Base-by-base conservation (phyloP, 2,797 vertebrate genomes). In the Pampus argenteus region DNA sequence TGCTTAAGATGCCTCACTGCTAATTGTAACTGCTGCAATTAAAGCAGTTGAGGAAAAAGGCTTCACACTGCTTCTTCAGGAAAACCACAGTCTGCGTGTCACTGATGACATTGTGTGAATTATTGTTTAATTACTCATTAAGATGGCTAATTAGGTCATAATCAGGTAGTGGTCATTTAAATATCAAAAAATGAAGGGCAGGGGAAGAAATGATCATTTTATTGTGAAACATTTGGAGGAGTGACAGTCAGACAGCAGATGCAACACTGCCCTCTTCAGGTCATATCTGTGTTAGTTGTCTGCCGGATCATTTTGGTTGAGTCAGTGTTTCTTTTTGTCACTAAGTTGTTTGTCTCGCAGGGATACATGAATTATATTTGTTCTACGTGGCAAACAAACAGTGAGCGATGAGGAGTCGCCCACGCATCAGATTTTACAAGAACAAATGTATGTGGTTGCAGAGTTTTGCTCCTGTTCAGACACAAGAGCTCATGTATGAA, bases 191-290 rank as follows among this genome's bases (percentile, higher is more conserved):
- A 44, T 70, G 48, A 88, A 82, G 71, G 75, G 49, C 66, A 58
- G 18, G 23, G 38, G 15, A 40, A 29, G 62, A 71, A 59, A 61
- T 18, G 18, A 51, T 44, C 6, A 7, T 70, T 74, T 65, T 55
- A 17, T 71, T 76, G 45, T 59, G 26, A 36, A 10, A 50, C 6
- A 66, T 76, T 14, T 44, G 26, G 8, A 40, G 40, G 58, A 59
- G 26, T 72, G 69, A 80, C 48, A 67, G 38, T 45, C 10, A 40
- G 29, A 54, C 50, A 2, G 31, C 22, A 85, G 77, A 54, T 55
- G 11, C 85, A 83, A 87, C 79, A 91, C 83, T 92, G 87, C 87
- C 89, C 88, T 78, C 92, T 65, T 29, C 66, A 82, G 91, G 29
- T 51, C 29, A n/a, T 14, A 40, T 60, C 18, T 40, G 0, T 50